These are phyloP conservation scores for Nasonia oneida DNA, from an alignment of 2,888 invertebrate genomes.

Conservation along the genomic window DNA sequence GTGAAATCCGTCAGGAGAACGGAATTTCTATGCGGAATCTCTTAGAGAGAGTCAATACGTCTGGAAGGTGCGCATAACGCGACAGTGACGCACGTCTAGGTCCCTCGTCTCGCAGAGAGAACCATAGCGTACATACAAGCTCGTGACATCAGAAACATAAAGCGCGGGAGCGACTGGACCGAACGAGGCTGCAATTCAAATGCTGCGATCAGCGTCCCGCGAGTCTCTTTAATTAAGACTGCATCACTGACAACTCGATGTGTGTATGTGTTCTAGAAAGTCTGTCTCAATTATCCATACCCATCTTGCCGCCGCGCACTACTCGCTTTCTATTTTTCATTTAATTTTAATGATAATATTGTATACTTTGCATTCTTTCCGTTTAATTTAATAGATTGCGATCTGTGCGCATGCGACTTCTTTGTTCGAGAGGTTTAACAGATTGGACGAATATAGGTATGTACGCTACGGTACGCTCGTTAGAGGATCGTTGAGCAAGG, in stretches of 20 bases:
- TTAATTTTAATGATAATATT: conserved; percentile 22
- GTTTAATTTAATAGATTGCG: conserved; percentile 33
- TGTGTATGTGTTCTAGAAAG: conserved; percentile 50
- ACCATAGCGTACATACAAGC: conserved; percentile 24
- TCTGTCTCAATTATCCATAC: conserved; percentile 48
- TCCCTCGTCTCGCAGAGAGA: conserved; percentile 9
- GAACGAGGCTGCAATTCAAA: conserved; percentile 56
- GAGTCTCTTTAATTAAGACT: conserved; percentile 60
- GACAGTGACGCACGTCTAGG: conserved; percentile 55
- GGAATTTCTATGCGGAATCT: not conserved
- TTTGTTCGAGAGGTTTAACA: not conserved
- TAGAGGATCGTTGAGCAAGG: not conserved
- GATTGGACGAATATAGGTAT: not conserved
- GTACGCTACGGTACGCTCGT: not conserved
- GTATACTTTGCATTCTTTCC: not conserved
- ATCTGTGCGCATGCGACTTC: not conserved
- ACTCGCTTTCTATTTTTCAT: conserved; percentile 37
- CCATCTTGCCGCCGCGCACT: not conserved
- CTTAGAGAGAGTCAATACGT: conserved; percentile 38
- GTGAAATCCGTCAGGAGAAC: not conserved
- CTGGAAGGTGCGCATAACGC: conserved; percentile 47
- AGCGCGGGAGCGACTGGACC: not conserved
- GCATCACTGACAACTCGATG: conserved; percentile 50
- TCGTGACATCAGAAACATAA: conserved; percentile 50
- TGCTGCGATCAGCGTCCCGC: conserved; percentile 39